phyloP scores from a whole-genome alignment of 92 coral and sea anemone genomes.

The Montipora capitata region DNA sequence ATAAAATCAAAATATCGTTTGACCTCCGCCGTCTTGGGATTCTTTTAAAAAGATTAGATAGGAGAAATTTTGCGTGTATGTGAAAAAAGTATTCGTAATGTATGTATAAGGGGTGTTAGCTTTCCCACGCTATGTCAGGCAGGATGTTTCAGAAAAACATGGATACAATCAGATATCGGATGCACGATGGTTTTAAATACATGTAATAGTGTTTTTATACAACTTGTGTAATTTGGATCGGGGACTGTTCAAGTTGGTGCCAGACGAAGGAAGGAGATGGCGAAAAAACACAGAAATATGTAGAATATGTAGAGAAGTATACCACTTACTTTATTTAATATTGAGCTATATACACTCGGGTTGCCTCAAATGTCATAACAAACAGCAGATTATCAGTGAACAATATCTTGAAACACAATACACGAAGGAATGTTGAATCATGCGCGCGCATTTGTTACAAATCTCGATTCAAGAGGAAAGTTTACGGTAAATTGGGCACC shows the following conservation, averaged over 20 bases:
- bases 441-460: slow-evolving; percentile 93
- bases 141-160: slow-evolving; percentile 2
- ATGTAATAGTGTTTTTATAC: background rate
- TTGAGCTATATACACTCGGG: background rate
- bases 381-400: background rate
- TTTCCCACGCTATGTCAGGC: slow-evolving; percentile 3
- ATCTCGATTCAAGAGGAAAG: slow-evolving; percentile 62
- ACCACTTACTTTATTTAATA: background rate
- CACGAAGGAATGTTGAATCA: slow-evolving; percentile 79
- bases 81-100: background rate
- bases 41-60: background rate
- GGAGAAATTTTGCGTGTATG: background rate
- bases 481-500: slow-evolving; percentile 57
- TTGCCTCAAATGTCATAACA: slow-evolving; percentile 38
- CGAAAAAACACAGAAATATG: too few species aligned
- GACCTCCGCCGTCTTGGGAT: too few species aligned
- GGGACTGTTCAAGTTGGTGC: background rate
- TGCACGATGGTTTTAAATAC: background rate
- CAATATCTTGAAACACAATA: slow-evolving; percentile 38
- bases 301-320: background rate
- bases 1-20: too few species aligned
- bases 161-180: background rate
- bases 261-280: too few species aligned
- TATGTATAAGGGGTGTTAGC: background rate
- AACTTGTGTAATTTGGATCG: background rate